A percentile compares a stretch with the other conserved stretches of the same genome.
Conservation (phyloP, 2,113 vertebrate genomes). For the Seriola aureovittata region DNA sequence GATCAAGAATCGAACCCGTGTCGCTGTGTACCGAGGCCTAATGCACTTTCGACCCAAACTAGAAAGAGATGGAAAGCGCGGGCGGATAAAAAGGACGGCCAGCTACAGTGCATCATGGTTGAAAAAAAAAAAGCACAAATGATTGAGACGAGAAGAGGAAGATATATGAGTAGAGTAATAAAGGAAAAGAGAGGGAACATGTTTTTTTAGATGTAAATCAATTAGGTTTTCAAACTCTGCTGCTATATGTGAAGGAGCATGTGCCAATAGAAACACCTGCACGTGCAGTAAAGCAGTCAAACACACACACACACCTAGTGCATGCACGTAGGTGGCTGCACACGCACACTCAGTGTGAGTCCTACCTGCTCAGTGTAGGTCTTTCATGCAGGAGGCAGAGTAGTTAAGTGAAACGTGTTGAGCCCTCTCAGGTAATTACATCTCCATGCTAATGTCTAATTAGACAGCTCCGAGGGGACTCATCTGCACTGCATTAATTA, state of each 20-base stretch:
- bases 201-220: constrained; percentile 49
- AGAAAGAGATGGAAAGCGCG: constrained; percentile 55
- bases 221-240: constrained; percentile 21
- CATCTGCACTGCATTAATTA: constrained; percentile 79
- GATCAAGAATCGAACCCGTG: constrained; percentile 75
- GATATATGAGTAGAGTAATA: neutral
- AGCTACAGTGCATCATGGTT: constrained; percentile 24
- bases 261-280: constrained; percentile 13
- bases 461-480: constrained; percentile 78
- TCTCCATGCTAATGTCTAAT: constrained; percentile 82
- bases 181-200: constrained; percentile 11
- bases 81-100: constrained; percentile 9
- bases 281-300: neutral
- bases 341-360: constrained; percentile 2
- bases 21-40: constrained; percentile 59
- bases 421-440: constrained; percentile 82
- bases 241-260: neutral
- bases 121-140: constrained; percentile 6
- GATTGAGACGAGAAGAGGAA: constrained; percentile 25
- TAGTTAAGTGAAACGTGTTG: constrained; percentile 77
- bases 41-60: constrained; percentile 67
- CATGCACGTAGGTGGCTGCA: neutral
- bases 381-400: constrained; percentile 67
- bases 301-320: neutral
- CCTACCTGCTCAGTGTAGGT: constrained; percentile 44